These are phyloP conservation scores for Ivindomyrus marchei DNA, from an alignment of 2,113 vertebrate genomes.

Conservation along the genomic window DNA sequence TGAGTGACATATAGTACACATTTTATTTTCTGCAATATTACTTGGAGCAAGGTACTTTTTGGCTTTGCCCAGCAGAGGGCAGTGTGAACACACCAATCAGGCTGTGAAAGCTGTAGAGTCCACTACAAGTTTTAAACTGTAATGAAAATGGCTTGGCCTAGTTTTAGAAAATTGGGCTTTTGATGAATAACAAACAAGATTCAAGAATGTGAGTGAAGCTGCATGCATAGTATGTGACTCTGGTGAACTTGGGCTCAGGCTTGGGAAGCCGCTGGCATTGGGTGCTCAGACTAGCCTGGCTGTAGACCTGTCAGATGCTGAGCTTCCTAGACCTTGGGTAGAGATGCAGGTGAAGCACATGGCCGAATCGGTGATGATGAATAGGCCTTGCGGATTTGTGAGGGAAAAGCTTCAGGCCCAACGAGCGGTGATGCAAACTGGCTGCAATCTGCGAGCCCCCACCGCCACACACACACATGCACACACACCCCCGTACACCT, in stretches of 20 bases:
- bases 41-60: neutral
- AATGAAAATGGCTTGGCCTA: neutral
- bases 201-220: neutral
- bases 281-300: neutral
- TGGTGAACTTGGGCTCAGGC: neutral
- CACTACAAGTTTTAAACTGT: neutral
- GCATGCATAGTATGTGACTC: neutral
- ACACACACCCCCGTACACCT: neutral
- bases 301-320: neutral
- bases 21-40: neutral
- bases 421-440: neutral
- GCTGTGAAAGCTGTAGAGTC: neutral
- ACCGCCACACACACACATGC: neutral
- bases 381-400: neutral
- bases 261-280: neutral
- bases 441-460: neutral
- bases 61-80: neutral
- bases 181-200: neutral
- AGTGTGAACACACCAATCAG: neutral
- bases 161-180: neutral
- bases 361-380: neutral
- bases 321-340: neutral
- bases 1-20: neutral
- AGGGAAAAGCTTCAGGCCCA: neutral
- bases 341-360: neutral